Evolutionary conservation across 1,140 invertebrate genomes (phyloP).

Genomic region (Eulimnadia texana): DNA sequence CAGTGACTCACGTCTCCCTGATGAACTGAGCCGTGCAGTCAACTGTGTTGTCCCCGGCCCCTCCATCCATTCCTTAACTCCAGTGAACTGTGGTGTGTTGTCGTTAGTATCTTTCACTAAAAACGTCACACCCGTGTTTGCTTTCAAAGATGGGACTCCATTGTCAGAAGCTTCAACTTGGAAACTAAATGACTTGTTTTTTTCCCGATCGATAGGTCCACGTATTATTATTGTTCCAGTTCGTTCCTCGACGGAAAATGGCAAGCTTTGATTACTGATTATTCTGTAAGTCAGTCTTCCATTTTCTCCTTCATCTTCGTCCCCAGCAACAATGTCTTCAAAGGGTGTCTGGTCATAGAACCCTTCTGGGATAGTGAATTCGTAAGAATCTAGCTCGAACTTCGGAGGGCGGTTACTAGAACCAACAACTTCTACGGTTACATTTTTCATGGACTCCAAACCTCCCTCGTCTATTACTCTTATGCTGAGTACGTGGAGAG

Average conservation of each 20-base stretch:
- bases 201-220: conserved; percentile 42
- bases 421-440: background rate
- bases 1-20: background rate
- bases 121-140: conserved; percentile 43
- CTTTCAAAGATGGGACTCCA: conserved; percentile 42
- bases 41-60: background rate
- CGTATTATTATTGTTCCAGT: conserved; percentile 56
- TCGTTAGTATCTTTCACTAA: conserved; percentile 53
- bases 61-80: background rate
- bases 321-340: conserved; percentile 56
- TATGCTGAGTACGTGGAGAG: background rate
- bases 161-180: conserved; percentile 69
- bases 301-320: conserved; percentile 69
- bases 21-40: background rate
- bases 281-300: conserved; percentile 63
- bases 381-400: background rate
- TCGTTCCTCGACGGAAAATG: conserved; percentile 52
- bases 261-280: conserved; percentile 40
- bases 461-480: background rate
- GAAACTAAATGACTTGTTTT: conserved; percentile 40
- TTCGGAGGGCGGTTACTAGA: background rate
- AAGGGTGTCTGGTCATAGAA: conserved; percentile 15
- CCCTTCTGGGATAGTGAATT: conserved; percentile 9
- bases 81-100: conserved; percentile 61
- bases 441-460: background rate